Evolutionary conservation across 2,888 invertebrate genomes (phyloP).

Genomic region (Furcula furcula): DNA sequence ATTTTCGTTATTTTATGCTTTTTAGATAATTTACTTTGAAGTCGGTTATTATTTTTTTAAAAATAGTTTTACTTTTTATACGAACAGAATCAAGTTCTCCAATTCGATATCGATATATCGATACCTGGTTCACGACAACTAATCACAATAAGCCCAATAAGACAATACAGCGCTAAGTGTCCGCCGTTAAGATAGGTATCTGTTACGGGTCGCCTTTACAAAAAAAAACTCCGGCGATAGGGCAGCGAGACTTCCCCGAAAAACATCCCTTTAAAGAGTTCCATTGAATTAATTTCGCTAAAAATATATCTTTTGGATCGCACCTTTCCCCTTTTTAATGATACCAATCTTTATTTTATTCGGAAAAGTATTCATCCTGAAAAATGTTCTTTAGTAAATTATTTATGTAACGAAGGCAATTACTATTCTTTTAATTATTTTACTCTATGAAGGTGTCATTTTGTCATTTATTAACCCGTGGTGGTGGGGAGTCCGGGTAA

Average conservation of each 20-base stretch:
- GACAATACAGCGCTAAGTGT: conserved; percentile 39
- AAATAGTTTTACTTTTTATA: too few species aligned
- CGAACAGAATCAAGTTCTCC: too few species aligned
- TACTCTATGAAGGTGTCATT: too few species aligned
- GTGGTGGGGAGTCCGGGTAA: too few species aligned
- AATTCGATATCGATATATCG: conserved; percentile 6
- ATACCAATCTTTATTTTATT: conserved; percentile 19
- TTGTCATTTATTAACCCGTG: too few species aligned
- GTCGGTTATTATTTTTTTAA: too few species aligned
- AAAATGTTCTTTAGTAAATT: too few species aligned
- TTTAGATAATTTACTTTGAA: too few species aligned
- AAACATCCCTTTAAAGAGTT: conserved; percentile 24
- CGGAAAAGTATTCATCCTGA: too few species aligned
- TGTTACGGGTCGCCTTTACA: conserved; percentile 22
- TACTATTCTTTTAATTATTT: too few species aligned
- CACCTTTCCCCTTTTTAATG: conserved; percentile 20
- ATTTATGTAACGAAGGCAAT: too few species aligned
- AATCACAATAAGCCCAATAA: conserved; percentile 30
- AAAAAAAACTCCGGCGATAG: conserved; percentile 21
- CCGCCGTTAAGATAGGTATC: conserved; percentile 24
- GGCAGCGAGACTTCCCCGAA: conserved; percentile 18
- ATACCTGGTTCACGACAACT: conserved; percentile 11
- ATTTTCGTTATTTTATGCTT: too few species aligned
- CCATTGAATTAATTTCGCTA: conserved; percentile 25
- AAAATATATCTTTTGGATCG: conserved; percentile 16